Evolutionary conservation across 2,888 invertebrate species (phyloP).

Genomic region (Amblyteles armatorius): DNA sequence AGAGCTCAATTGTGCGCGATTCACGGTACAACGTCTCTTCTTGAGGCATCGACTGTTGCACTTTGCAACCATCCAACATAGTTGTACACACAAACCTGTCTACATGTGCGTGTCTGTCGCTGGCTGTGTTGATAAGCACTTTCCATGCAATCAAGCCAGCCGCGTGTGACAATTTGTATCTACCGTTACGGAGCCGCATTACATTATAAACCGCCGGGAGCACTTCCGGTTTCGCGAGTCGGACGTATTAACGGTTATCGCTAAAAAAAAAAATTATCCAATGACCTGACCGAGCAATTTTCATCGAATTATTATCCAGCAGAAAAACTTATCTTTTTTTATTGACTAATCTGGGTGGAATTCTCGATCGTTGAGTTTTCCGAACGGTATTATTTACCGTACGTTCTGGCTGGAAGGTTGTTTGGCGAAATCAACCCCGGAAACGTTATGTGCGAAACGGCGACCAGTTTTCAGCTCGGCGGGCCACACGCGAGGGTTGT

Average conservation of each 20-base stretch:
- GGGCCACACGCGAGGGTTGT: constrained; percentile 76
- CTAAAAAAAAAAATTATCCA: constrained; percentile 39
- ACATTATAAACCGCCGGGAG: neutral
- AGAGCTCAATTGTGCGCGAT: constrained; percentile 52
- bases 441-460: constrained; percentile 45
- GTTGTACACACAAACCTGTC: neutral
- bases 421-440: constrained; percentile 51
- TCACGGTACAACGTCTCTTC: constrained; percentile 45
- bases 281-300: constrained; percentile 14
- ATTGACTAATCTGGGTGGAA: too few species aligned
- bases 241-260: constrained; percentile 37
- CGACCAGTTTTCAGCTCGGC: constrained; percentile 70
- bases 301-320: too few species aligned
- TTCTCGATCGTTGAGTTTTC: too few species aligned
- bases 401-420: constrained; percentile 21
- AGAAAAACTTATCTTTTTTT: neutral
- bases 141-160: constrained; percentile 42
- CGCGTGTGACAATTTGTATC: constrained; percentile 59
- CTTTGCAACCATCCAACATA: constrained; percentile 24
- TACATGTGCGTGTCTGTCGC: neutral
- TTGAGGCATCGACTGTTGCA: constrained; percentile 51
- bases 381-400: too few species aligned
- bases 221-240: constrained; percentile 19
- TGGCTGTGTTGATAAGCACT: neutral
- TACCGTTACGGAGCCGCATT: constrained; percentile 50